Base-by-base conservation (phyloP, 2,888 invertebrate genomes). In the Anthophora plumipes region DNA sequence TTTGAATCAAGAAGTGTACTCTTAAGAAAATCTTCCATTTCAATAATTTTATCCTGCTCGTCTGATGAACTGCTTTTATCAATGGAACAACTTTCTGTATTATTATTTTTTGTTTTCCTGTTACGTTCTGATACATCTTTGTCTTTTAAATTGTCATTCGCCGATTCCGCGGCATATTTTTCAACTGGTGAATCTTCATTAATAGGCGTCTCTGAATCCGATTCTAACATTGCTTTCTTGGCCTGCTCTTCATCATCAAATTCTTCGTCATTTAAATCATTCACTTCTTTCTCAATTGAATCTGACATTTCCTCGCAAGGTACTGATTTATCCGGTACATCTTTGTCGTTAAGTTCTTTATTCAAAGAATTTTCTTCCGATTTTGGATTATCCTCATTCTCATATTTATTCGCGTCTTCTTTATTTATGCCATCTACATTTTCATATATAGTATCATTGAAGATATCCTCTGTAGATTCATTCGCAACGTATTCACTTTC, bases 1-100 rank as follows among this genome's bases (percentile, higher is more conserved):
- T 85, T 80, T 12, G 85, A 85, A 9, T 85, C 76, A 22, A 89
- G 80, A 9, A 88, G 80, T 2, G 41, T n/a, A 41, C 54, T 71
- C 31, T 84, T 88, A 9, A 69, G 77, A 54, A 20, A 46, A 14
- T 61, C 11, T 55, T 89, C 80, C 14, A n/a, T 14, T 1, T 67
- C 37, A 4, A 5, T 25, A 31, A 57, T 20, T 14, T 22, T 17
- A 9, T 77, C 20, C 4, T 31, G 11, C 25, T 66, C 37, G 0
- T 69, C 11, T 1, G 9, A 41, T 0, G 55, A 77, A 22, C 5
- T 46, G 1, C 17, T 50, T 20, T 68, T 11, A n/a, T 25, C 0
- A 7, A 1, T 12, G 4, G 48, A 46, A 39, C 9, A 54, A 9
- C 7, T 37, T 4, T 22, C 12, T 6, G 1, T 41, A 11, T 11